Evolutionary conservation across 2,888 invertebrate species (phyloP).

Genomic region (Ryuthela nishihirai): DNA sequence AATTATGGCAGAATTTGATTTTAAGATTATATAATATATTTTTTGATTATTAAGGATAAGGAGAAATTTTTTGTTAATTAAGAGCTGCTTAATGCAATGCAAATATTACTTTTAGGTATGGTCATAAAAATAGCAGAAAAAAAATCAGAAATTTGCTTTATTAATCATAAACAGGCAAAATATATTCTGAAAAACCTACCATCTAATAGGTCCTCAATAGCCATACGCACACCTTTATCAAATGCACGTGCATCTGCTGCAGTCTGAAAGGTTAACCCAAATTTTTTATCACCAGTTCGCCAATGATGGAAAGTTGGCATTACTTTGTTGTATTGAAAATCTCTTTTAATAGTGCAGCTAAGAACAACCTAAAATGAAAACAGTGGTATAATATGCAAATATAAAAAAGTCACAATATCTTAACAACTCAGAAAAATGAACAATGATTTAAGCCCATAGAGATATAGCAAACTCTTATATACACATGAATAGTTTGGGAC

Average conservation of each 20-base stretch:
- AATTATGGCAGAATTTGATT: no score
- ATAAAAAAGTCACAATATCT: no score
- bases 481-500: no score
- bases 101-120: neutral
- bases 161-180: neutral
- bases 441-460: no score
- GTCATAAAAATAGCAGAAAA: neutral
- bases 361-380: constrained; percentile 70
- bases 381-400: no score
- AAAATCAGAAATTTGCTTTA: neutral
- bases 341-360: constrained; percentile 90
- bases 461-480: no score
- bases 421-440: no score
- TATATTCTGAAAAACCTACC: constrained; percentile 14
- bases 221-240: constrained; percentile 70
- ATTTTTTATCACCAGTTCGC: constrained; percentile 91
- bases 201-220: constrained; percentile 36
- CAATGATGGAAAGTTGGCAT: constrained; percentile 99
- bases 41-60: no score
- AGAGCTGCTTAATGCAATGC: no score
- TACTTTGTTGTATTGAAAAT: constrained; percentile 94
- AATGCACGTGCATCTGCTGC: constrained; percentile 89
- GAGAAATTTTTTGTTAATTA: no score
- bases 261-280: constrained; percentile 93
- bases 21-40: no score